Percentiles rank a stretch among this genome's conserved stretches.
These are phyloP conservation scores for Machaerirhynchus nigripectus DNA, from an alignment of 2,113 vertebrate genomes.

Conservation along the genomic window DNA sequence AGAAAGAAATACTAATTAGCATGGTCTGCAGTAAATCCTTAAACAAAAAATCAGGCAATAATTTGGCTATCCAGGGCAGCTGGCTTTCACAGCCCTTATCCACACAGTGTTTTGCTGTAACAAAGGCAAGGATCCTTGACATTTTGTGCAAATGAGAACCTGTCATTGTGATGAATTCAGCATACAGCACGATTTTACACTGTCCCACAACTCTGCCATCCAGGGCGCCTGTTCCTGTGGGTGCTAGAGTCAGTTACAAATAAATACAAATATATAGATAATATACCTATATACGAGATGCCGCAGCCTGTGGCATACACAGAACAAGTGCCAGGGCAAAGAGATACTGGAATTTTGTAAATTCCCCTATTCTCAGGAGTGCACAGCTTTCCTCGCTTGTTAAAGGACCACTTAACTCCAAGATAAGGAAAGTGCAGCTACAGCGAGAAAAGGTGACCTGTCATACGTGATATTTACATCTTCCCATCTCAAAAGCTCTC, in stretches of 20 bases:
- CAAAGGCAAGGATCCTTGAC: slow-evolving; percentile 47
- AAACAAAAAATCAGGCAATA: slow-evolving; percentile 59
- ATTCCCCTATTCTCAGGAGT: neutral
- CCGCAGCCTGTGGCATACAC: neutral
- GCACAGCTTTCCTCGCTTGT: neutral
- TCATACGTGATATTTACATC: neutral
- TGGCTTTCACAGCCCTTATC: slow-evolving; percentile 50
- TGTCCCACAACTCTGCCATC: slow-evolving; percentile 29
- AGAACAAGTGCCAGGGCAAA: neutral
- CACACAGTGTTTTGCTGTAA: slow-evolving; percentile 49
- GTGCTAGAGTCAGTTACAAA: neutral
- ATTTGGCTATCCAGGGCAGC: slow-evolving; percentile 50
- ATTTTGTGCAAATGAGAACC: slow-evolving; percentile 57
- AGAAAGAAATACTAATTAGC: slow-evolving; percentile 62
- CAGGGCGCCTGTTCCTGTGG: neutral
- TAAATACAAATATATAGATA: neutral
- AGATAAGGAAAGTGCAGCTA: neutral
- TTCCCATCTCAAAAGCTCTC: neutral
- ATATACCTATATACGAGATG: too few relatives aligned
- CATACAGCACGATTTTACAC: slow-evolving; percentile 64
- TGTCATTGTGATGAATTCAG: slow-evolving; percentile 23
- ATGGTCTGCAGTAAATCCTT: slow-evolving; percentile 9
- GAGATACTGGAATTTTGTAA: neutral
- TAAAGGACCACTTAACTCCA: neutral
- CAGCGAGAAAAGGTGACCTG: neutral